A percentile compares a stretch with the other conserved stretches of the same genome.
Conservation (phyloP, 2,888 invertebrate species). For the Encarsia formosa region DNA sequence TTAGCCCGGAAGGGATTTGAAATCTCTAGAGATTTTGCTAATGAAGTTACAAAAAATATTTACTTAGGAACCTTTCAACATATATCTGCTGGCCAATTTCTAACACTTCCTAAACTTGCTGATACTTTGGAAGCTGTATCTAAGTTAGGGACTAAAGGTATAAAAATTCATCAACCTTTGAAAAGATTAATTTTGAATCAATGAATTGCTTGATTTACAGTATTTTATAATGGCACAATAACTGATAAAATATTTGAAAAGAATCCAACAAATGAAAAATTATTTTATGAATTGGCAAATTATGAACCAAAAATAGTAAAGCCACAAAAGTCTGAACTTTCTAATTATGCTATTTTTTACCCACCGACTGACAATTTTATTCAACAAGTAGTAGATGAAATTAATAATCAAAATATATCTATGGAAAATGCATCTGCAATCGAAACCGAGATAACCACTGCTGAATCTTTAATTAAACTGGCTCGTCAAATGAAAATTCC, state of each 20-base stretch:
- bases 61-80: conserved; percentile 50
- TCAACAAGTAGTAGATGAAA: conserved; percentile 31
- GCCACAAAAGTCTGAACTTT: conserved; percentile 34
- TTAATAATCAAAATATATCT: conserved; percentile 36
- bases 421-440: conserved; percentile 35
- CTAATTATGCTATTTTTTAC: conserved; percentile 40
- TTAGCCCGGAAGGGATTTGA: conserved; percentile 57
- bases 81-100: conserved; percentile 51
- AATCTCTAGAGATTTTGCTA: conserved; percentile 53
- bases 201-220: conserved; percentile 32
- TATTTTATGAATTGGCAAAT: conserved; percentile 35
- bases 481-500: conserved; percentile 13
- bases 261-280: conserved; percentile 45
- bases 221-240: conserved; percentile 47
- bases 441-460: conserved; percentile 36
- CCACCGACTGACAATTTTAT: conserved; percentile 34
- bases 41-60: conserved; percentile 48
- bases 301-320: conserved; percentile 36
- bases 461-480: conserved; percentile 32
- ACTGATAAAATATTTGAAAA: conserved; percentile 45
- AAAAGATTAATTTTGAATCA: background rate
- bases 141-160: conserved; percentile 45
- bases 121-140: conserved; percentile 56
- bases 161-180: conserved; percentile 5
- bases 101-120: conserved; percentile 55